These are phyloP conservation scores for Pseudococcus viburni DNA, from an alignment of 2,888 invertebrate genomes.

Conservation along the genomic window DNA sequence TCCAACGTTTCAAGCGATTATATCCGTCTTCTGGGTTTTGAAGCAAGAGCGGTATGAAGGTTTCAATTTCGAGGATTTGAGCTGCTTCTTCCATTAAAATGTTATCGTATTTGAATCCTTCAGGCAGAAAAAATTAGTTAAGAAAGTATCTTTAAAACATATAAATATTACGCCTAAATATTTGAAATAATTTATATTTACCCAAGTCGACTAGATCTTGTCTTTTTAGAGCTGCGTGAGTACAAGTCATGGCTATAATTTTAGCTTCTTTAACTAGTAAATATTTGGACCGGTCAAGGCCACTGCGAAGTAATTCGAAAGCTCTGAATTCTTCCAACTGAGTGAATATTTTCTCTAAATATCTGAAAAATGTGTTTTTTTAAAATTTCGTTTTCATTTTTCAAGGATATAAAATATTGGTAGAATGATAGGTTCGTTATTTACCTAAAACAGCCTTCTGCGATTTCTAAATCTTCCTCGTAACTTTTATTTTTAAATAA, in stretches of 20 bases:
- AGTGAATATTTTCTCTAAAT: slow-evolving; percentile 95
- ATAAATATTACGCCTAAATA: not conserved
- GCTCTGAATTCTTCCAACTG: slow-evolving; percentile 98
- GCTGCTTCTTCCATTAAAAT: slow-evolving; percentile 99
- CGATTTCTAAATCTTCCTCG: slow-evolving; percentile 89
- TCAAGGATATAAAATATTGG: not conserved
- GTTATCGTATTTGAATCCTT: slow-evolving; percentile 96
- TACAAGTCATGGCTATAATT: slow-evolving; percentile 99
- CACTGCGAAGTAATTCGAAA: slow-evolving; percentile 95
- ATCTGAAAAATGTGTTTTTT: slow-evolving; percentile 73
- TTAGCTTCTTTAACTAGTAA: slow-evolving; percentile 98
- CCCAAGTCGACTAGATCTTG: slow-evolving; percentile 95
- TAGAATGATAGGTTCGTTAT: slow-evolving; percentile 72
- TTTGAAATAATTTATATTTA: slow-evolving; percentile 70
- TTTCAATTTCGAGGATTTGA: slow-evolving; percentile 99
- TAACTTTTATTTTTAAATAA: slow-evolving; percentile 85
- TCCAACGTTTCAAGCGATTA: slow-evolving; percentile 97
- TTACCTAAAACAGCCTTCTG: slow-evolving; percentile 90
- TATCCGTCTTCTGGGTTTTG: slow-evolving; percentile 98
- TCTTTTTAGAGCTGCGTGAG: slow-evolving; percentile 97
- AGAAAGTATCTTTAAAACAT: not conserved
- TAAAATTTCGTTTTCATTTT: not conserved
- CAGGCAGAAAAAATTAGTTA: slow-evolving; percentile 64
- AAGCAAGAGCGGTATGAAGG: slow-evolving; percentile 97
- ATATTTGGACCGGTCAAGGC: slow-evolving; percentile 96